Conservation (phyloP, 30 jellyfish, hydroid and myxozoan genomes). For the Rhopilema esculentum region DNA sequence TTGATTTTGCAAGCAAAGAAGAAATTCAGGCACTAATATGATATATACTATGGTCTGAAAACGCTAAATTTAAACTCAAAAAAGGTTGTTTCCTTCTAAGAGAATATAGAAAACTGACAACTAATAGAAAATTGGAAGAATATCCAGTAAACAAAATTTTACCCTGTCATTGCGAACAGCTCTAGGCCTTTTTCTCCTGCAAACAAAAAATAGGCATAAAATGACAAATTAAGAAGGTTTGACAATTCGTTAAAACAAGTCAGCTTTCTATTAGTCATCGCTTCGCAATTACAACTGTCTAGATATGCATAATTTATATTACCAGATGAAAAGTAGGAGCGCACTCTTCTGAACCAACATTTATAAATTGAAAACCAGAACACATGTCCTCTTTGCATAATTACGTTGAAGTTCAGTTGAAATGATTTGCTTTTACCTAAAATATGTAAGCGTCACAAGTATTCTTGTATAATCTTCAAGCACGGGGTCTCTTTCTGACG, state of each 20-base stretch:
- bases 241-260: too few relatives aligned
- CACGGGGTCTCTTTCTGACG: conserved; percentile 45
- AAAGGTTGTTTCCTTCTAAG: too few relatives aligned
- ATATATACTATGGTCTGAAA: too few relatives aligned
- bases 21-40: too few relatives aligned
- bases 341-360: too few relatives aligned
- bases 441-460: conserved; percentile 86
- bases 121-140: background rate
- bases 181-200: conserved; percentile 49
- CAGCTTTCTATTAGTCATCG: too few relatives aligned
- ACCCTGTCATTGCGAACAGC: conserved; percentile 57
- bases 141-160: background rate
- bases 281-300: too few relatives aligned
- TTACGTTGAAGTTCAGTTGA: background rate
- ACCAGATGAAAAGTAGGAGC: too few relatives aligned
- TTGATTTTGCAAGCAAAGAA: too few relatives aligned
- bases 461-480: conserved; percentile 63
- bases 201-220: background rate
- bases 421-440: conserved; percentile 66
- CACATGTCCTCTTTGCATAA: background rate
- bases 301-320: too few relatives aligned
- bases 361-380: too few relatives aligned
- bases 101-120: background rate
- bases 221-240: background rate
- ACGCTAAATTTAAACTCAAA: too few relatives aligned